Evolutionary conservation across 2,797 vertebrate species (phyloP).

Genomic region (Catharus ustulatus): DNA sequence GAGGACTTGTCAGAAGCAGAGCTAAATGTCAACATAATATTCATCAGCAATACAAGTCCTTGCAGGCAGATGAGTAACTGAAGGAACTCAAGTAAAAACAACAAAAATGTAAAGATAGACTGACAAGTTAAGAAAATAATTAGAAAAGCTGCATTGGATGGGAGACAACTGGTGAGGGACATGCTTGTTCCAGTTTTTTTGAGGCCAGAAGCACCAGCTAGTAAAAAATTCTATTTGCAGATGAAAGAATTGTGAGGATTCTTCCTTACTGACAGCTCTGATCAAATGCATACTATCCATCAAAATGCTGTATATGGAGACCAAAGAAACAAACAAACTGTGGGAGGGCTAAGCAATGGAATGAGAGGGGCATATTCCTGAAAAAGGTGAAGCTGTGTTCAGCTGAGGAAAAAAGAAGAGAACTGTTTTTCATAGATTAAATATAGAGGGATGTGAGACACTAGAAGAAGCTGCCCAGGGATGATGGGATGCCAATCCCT

Average conservation of each 20-base stretch:
- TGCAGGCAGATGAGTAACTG: constrained; percentile 14
- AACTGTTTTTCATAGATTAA: neutral
- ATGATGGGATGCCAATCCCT: neutral
- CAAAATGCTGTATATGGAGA: neutral
- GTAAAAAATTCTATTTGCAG: neutral
- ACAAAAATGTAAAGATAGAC: neutral
- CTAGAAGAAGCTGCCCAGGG: neutral
- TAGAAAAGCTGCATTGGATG: neutral
- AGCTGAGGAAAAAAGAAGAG: neutral
- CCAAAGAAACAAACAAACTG: neutral
- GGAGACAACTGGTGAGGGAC: neutral
- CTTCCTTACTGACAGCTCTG: neutral
- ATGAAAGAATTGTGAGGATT: constrained; percentile 15
- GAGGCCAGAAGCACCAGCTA: neutral
- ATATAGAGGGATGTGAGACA: too few species aligned
- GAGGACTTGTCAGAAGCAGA: constrained; percentile 16
- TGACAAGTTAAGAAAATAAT: constrained; percentile 14
- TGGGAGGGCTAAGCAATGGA: neutral
- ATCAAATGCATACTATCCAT: neutral
- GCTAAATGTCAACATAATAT: neutral
- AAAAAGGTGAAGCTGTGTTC: neutral
- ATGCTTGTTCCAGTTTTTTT: constrained; percentile 4
- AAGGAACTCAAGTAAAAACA: constrained; percentile 1
- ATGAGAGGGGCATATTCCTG: neutral
- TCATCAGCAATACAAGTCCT: constrained; percentile 14